Percentiles rank a stretch among this genome's conserved stretches.
Evolutionary conservation across 2,888 invertebrate genomes (phyloP).

Genomic region (Gastracanthus pulcherrimus): DNA sequence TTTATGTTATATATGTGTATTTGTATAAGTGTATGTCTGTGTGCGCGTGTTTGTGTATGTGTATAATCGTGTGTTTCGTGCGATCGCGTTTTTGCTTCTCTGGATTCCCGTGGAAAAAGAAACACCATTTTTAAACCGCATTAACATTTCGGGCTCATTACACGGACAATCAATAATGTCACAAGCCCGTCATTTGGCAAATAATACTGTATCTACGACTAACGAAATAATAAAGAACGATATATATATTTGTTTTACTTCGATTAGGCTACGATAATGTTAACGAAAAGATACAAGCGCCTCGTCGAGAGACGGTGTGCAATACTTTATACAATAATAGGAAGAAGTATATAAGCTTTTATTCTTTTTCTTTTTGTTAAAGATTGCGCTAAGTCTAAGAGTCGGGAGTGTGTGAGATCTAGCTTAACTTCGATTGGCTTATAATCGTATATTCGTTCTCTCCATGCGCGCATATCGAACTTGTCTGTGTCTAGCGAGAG

Average conservation of each 20-base stretch:
- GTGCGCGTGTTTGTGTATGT: too few relatives aligned
- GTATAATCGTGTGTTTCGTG: too few relatives aligned
- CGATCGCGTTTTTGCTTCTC: too few relatives aligned
- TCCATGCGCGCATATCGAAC: constrained; percentile 40
- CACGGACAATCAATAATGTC: constrained; percentile 5
- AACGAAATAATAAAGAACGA: constrained; percentile 35
- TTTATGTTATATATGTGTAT: too few relatives aligned
- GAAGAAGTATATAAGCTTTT: constrained; percentile 12
- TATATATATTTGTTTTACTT: not conserved
- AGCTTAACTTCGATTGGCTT: constrained; percentile 29
- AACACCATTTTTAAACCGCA: not conserved
- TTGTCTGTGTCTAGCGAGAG: constrained; percentile 29
- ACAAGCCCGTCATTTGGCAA: constrained; percentile 48
- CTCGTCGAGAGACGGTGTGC: not conserved
- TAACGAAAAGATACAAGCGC: constrained; percentile 8
- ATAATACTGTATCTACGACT: constrained; percentile 56
- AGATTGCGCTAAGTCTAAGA: constrained; percentile 8
- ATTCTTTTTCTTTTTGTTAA: not conserved
- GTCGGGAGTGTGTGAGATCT: constrained; percentile 26
- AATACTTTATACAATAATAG: constrained; percentile 44
- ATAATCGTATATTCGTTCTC: constrained; percentile 12
- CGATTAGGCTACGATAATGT: constrained; percentile 17
- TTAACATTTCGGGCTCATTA: not conserved
- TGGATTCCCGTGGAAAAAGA: not conserved
- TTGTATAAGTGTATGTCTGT: too few relatives aligned